phyloP scores from a whole-genome alignment of 1,140 invertebrate genomes.

The Lethrus apterus region DNA sequence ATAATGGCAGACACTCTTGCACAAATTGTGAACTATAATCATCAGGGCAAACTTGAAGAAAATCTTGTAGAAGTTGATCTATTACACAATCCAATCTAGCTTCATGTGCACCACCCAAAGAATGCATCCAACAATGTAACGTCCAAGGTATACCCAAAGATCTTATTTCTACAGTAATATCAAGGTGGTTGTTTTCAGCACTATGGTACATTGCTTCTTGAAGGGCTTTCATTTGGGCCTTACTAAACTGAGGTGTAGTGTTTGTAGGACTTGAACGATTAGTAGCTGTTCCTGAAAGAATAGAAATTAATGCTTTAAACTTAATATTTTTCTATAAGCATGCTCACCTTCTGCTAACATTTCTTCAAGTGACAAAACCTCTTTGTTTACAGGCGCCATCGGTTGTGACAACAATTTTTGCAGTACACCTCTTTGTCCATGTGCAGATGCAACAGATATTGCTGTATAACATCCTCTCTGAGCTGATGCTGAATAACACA shows the following conservation, averaged over 20 bases:
- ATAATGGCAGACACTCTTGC: slow-evolving; percentile 78
- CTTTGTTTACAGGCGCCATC: slow-evolving; percentile 54
- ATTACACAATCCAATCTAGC: slow-evolving; percentile 76
- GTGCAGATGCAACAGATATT: slow-evolving; percentile 78
- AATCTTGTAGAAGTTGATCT: slow-evolving; percentile 83
- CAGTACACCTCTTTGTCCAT: slow-evolving; percentile 69
- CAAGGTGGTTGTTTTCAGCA: slow-evolving; percentile 81
- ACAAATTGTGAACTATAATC: slow-evolving; percentile 83
- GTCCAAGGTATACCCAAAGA: slow-evolving; percentile 82
- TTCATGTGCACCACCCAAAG: slow-evolving; percentile 75
- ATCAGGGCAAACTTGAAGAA: slow-evolving; percentile 76
- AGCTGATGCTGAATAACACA: slow-evolving; percentile 77
- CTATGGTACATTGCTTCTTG: slow-evolving; percentile 92
- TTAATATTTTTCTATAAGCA: slow-evolving; percentile 43
- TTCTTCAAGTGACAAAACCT: slow-evolving; percentile 81
- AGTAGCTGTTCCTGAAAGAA: slow-evolving; percentile 21
- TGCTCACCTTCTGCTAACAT: slow-evolving; percentile 83
- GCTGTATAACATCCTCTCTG: slow-evolving; percentile 78
- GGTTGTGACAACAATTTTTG: slow-evolving; percentile 74
- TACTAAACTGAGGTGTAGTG: slow-evolving; percentile 57
- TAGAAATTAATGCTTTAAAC: slow-evolving; percentile 28
- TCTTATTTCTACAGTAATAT: slow-evolving; percentile 77
- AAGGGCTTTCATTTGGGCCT: slow-evolving; percentile 73
- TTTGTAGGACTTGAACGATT: slow-evolving; percentile 24
- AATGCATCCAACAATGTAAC: slow-evolving; percentile 84